phyloP scores from a whole-genome alignment of 2,797 vertebrate genomes.

The Phylloscopus collybita region DNA sequence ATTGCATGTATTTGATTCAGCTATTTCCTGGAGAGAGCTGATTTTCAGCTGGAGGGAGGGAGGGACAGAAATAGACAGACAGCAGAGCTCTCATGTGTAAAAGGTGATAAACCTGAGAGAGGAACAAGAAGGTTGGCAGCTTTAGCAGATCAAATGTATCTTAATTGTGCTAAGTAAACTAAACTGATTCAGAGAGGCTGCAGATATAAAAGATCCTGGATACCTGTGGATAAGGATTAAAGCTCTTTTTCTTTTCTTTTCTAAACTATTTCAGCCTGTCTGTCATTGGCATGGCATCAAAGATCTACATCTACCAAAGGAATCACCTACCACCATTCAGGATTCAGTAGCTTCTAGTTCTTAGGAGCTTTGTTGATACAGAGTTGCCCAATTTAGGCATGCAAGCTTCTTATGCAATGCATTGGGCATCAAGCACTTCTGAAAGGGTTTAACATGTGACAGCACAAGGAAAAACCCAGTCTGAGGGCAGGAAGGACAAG shows the following conservation, averaged over 20 bases:
- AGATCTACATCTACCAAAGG: slow-evolving; percentile 12
- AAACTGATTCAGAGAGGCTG: not conserved
- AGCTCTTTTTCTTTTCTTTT: not conserved
- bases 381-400: not conserved
- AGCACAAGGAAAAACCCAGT: not conserved
- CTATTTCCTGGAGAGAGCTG: not conserved
- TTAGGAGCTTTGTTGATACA: not conserved
- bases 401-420: not conserved
- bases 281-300: not conserved
- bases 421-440: not conserved
- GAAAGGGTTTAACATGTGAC: not conserved
- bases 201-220: not conserved
- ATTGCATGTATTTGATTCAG: not conserved
- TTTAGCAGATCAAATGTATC: slow-evolving; percentile 8
- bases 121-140: not conserved
- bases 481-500: not conserved
- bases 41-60: not conserved
- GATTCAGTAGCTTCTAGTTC: slow-evolving; percentile 25
- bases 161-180: not conserved
- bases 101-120: not conserved
- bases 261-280: slow-evolving; percentile 2
- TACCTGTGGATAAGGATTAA: slow-evolving; percentile 19
- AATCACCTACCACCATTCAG: not conserved
- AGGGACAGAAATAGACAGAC: not conserved
- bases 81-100: not conserved